Base-by-base conservation (phyloP, 1,140 invertebrate species). In the Drosophila bifasciata region DNA sequence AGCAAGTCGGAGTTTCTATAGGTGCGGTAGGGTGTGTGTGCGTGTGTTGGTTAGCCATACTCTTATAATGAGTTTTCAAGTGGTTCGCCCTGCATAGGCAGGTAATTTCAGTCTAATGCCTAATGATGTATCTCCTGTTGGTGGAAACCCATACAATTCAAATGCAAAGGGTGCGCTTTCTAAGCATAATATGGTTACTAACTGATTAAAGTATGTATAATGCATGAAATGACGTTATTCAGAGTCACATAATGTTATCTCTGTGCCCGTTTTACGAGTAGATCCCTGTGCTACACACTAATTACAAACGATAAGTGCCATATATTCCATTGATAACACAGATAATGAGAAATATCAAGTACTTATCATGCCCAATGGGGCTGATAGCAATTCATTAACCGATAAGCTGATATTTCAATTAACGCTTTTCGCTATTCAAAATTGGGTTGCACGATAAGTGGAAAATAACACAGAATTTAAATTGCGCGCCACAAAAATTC, bases 11-110 rank as follows among this genome's bases (percentile, higher is more conserved):
- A 23, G 21, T 23, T 25, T 19, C 7, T 21, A 25, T 45, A 19
- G 46, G 23, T 70, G 48, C 45, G 32, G 55, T 23, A 25, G 46
- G 45, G 51, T 40, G 43, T 58, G 46, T 48, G 39, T 74, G 32
- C 11, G 48, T 68, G 63, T 59, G 41, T 46, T 60, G 58, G 71
- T 57, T 71, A 60, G 57, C 44, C 64, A 73, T 55, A 64, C 76
- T 71, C 68, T 69, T 78, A 81, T 88, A 86, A 88, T 88, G 84
- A 86, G 84, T 86, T 88, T 86, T 86, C 79, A 88, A 88, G 83
- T 86, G 78, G 78, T 89, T 79, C 77, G 32, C 77, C 77, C 74
- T 89, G 83, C 77, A 80, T 85, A 80, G 76, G 79, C 66, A 80
- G 85, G 81, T 88, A 88, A 88, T 86, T 81, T 86, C 71, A 62